These are phyloP conservation scores for Drosophila melanogaster DNA, from an alignment of 1,140 invertebrate genomes.

Conservation along the genomic window Release_6_plus_ISO1_MT NT_033777.3:23180001-23180500, in stretches of 20 bases:
- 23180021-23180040: constrained; percentile 18
- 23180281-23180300: constrained; percentile 36
- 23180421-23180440: constrained; percentile 13
- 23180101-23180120: constrained; percentile 26
- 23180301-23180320: constrained; percentile 13
- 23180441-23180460: constrained; percentile 52
- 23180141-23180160: neutral
- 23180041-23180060: constrained; percentile 3
- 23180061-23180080: constrained; percentile 23
- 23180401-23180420: constrained; percentile 3
- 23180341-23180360: constrained; percentile 47
- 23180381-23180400: neutral
- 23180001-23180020: neutral
- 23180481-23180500: constrained; percentile 5
- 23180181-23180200: constrained; percentile 6
- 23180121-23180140: constrained; percentile 3
- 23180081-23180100: constrained; percentile 14
- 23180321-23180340: constrained; percentile 19
- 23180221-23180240: neutral
- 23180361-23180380: constrained; percentile 45
- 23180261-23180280: constrained; percentile 63
- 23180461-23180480: constrained; percentile 67
- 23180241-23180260: constrained; percentile 33
- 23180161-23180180: constrained; percentile 11
- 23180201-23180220: constrained; percentile 24